phyloP scores from a whole-genome alignment of 1,140 invertebrate species.

The Leptinotarsa texana region DNA sequence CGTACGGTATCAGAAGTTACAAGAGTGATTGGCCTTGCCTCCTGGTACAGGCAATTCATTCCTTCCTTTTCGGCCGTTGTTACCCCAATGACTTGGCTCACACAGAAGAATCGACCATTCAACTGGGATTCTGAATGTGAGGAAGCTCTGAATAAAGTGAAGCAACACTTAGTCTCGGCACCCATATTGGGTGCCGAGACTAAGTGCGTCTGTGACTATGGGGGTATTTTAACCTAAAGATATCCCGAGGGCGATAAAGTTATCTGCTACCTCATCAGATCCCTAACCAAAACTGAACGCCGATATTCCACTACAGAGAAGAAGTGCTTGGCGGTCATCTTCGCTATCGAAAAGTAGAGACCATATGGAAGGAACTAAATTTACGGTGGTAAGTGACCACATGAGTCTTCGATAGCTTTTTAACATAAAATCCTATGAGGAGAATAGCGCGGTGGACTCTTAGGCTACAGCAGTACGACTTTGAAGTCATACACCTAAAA shows the following conservation, averaged over 20 bases:
- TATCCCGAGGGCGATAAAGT: not conserved
- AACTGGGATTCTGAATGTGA: not conserved
- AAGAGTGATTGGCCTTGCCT: constrained; percentile 56
- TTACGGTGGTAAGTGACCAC: too few relatives aligned
- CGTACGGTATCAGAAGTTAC: constrained; percentile 44
- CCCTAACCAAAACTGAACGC: not conserved
- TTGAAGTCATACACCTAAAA: not conserved
- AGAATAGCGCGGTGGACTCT: too few relatives aligned
- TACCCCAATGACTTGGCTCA: not conserved
- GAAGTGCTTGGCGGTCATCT: too few relatives aligned
- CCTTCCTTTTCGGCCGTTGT: constrained; percentile 49
- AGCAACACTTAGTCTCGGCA: constrained; percentile 6
- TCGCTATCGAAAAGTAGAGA: too few relatives aligned
- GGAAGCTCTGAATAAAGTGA: constrained; percentile 6
- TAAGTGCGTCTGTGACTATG: constrained; percentile 8
- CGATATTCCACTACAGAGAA: not conserved
- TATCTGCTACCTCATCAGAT: not conserved
- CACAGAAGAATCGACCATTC: not conserved
- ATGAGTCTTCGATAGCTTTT: too few relatives aligned
- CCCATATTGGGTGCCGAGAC: constrained; percentile 24
- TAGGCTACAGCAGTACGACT: too few relatives aligned
- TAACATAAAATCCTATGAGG: too few relatives aligned
- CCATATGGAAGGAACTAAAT: too few relatives aligned
- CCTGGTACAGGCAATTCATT: constrained; percentile 52
- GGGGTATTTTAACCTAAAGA: constrained; percentile 1